Evolutionary conservation across 2,113 vertebrate species (phyloP).

Genomic region (Sakesphorus luctuosus): DNA sequence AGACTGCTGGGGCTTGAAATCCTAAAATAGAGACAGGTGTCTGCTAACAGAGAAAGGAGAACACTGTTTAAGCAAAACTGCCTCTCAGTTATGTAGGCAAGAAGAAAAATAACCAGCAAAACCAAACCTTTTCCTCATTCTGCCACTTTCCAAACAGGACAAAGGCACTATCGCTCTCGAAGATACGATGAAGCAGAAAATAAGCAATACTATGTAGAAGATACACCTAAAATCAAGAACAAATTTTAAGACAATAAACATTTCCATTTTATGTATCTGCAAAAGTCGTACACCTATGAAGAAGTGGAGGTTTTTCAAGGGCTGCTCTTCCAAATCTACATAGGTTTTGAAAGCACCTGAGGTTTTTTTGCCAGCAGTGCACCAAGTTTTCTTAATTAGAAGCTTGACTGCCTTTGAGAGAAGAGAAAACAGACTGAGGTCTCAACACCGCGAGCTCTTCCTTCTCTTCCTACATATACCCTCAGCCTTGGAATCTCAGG

Average conservation of each 20-base stretch:
- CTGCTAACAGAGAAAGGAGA: neutral
- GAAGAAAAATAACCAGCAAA: neutral
- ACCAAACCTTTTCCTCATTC: neutral
- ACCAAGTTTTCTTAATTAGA: neutral
- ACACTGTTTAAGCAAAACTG: neutral
- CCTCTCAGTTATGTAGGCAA: neutral
- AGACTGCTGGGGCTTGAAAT: neutral
- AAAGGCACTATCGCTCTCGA: neutral
- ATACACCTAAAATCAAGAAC: neutral
- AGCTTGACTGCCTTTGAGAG: neutral
- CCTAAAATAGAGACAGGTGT: neutral
- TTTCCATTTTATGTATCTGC: neutral
- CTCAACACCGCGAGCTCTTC: neutral
- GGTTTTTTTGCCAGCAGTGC: neutral
- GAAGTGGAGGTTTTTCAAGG: neutral
- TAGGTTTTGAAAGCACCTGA: neutral
- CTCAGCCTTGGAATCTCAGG: neutral
- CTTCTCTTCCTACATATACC: neutral
- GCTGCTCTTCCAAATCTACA: neutral
- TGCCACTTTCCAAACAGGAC: accelerated
- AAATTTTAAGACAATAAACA: neutral
- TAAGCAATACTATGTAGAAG: neutral
- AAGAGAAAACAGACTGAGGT: neutral
- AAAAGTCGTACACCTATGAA: neutral
- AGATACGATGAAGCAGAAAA: neutral